Base-by-base conservation (phyloP, 2,113 vertebrate genomes). In the Phycodurus eques region DNA sequence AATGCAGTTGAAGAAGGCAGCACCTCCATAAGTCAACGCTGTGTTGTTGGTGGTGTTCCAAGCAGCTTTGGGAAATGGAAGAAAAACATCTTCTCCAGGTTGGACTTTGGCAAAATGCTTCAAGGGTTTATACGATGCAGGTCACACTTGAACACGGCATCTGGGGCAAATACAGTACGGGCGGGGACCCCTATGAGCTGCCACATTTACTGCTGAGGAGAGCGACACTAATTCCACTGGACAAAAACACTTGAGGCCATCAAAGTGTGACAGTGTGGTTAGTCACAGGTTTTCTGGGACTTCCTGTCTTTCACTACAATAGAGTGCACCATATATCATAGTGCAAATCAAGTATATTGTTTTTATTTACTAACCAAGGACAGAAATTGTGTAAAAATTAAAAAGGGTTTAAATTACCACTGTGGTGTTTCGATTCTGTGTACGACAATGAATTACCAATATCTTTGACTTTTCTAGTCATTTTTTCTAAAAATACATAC, bases 401-500 rank as follows among this genome's bases (percentile, higher is more conserved):
- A 80, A 83, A 69, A 71, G 80, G 74, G 79, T 86, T 89, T 80
- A 77, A 84, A 91, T 85, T 80, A 88, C 84, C 78, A 89, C 79
- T 80, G 83, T 83, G 69, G 47, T 83, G 81, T 81, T 72, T 82
- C 62, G 79, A 83, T 73, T n/a, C 8, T 86, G 85, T 87, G 80
- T 67, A 2, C 51, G 19, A 80, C 79, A 87, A 83, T 86, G 90
- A 88, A 89, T 86, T 70, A 83, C 78, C 59, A 79, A 76, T 88
- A 82, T 81, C 85, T 87, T 83, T 77, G 57, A 87, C 14, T 61
- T 1, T 54, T n/a, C 20, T 8, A 8, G 53, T 54, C 53, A n/a
- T 19, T 81, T 79, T 84, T 88, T 80, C 76, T 84, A 88, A 86
- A 86, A 87, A 88, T 87, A 90, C 87, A 87, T 90, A 83, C 71